phyloP scores from a whole-genome alignment of 2,113 vertebrate genomes.

The Hucho hucho region DNA sequence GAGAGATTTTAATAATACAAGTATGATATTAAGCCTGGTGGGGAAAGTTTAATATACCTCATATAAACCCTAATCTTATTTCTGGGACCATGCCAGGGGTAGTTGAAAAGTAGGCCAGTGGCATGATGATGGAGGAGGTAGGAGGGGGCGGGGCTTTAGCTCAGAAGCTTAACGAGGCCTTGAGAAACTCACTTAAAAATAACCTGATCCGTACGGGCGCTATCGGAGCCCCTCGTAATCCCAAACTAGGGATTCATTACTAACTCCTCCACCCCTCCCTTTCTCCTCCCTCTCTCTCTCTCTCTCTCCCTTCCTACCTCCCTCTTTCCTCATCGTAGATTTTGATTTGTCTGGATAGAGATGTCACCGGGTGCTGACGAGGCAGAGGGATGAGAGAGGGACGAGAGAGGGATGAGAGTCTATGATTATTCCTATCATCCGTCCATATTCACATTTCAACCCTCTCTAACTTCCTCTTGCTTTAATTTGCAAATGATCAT shows the following conservation, averaged over 20 bases:
- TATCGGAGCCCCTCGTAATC: slow-evolving; percentile 69
- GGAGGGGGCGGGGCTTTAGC: slow-evolving; percentile 21
- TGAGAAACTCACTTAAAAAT: slow-evolving; percentile 50
- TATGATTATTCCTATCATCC: background rate
- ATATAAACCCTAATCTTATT: slow-evolving; percentile 72
- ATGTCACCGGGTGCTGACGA: background rate
- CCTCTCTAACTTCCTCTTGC: background rate
- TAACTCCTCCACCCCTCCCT: slow-evolving; percentile 50
- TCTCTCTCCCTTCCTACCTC: slow-evolving; percentile 17
- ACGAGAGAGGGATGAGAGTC: background rate
- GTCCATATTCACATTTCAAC: background rate
- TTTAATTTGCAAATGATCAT: background rate
- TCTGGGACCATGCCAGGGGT: slow-evolving; percentile 53
- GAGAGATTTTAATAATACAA: background rate
- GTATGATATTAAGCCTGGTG: slow-evolving; percentile 34
- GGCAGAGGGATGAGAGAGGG: background rate
- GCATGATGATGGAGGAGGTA: slow-evolving; percentile 40
- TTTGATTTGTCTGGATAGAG: too few relatives aligned
- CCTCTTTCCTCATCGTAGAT: background rate
- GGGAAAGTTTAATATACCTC: slow-evolving; percentile 64
- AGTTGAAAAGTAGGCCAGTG: slow-evolving; percentile 66
- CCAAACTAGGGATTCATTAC: slow-evolving; percentile 67
- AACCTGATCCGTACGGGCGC: slow-evolving; percentile 52
- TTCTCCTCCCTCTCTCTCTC: slow-evolving; percentile 23
- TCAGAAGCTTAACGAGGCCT: slow-evolving; percentile 37